These are phyloP conservation scores for Cricetomys ansorgei DNA, from an alignment of 2,113 vertebrate species.

Conservation along the genomic window DNA sequence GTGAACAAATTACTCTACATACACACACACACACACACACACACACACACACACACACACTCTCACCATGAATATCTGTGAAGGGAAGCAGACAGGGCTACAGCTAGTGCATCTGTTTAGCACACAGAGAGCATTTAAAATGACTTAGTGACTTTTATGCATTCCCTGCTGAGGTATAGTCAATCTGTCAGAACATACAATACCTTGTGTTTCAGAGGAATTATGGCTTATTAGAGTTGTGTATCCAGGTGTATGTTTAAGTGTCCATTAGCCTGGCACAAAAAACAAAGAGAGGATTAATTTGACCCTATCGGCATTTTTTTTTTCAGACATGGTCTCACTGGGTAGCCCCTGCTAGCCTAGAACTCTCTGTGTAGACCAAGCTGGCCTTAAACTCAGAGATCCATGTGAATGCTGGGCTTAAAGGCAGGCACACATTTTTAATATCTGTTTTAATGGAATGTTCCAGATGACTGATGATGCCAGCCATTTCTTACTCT, in stretches of 20 bases:
- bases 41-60: neutral
- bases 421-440: neutral
- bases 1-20: neutral
- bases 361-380: neutral
- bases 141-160: neutral
- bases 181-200: accelerated
- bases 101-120: neutral
- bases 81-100: neutral
- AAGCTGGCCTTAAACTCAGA: neutral
- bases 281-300: neutral
- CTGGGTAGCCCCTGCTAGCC: neutral
- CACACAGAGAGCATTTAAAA: neutral
- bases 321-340: neutral
- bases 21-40: neutral
- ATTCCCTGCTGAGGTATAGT: accelerated
- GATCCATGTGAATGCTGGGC: neutral
- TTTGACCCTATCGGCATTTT: neutral
- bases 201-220: neutral
- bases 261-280: neutral
- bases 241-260: neutral
- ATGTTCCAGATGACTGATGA: neutral
- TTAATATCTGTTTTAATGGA: neutral
- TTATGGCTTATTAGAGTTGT: no score
- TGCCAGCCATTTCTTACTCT: neutral
- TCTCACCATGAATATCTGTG: neutral